Conservation (phyloP, 2,797 vertebrate species). For the Myiotriccus ornatus region DNA sequence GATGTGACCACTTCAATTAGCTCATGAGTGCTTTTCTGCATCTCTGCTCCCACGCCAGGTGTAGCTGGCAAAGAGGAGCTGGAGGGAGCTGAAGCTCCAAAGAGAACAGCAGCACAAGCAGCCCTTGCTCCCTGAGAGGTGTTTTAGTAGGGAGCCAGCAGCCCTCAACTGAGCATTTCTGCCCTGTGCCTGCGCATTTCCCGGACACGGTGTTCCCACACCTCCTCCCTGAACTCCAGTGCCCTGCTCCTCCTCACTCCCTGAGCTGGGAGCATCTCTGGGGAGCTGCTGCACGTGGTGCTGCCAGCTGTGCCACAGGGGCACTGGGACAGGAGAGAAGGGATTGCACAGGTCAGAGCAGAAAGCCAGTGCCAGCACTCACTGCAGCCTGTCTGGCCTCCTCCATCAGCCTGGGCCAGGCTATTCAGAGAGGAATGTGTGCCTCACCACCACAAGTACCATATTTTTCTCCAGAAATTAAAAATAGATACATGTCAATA, state of each 20-base stretch:
- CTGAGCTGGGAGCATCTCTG: fast-evolving
- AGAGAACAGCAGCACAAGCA: neutral
- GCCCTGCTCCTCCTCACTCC: neutral
- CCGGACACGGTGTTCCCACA: neutral
- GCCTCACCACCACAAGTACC: neutral
- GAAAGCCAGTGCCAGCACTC: neutral
- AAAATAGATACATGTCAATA: neutral
- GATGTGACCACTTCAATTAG: slow-evolving; percentile 12
- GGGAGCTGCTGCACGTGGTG: neutral
- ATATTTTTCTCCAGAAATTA: neutral
- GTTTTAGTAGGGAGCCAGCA: neutral
- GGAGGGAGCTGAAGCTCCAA: neutral
- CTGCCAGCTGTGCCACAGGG: neutral
- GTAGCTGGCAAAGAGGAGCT: neutral
- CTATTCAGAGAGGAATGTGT: fast-evolving
- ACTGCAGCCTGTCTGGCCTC: neutral
- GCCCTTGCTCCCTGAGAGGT: neutral
- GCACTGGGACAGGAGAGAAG: neutral
- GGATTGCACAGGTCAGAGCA: neutral
- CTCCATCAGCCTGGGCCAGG: fast-evolving
- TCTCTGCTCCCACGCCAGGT: neutral
- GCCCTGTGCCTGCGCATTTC: fast-evolving
- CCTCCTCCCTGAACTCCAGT: neutral
- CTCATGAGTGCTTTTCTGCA: neutral
- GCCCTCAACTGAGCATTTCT: neutral